phyloP scores from a whole-genome alignment of 1,140 invertebrate genomes.

The Plectrocnemia conspersa region DNA sequence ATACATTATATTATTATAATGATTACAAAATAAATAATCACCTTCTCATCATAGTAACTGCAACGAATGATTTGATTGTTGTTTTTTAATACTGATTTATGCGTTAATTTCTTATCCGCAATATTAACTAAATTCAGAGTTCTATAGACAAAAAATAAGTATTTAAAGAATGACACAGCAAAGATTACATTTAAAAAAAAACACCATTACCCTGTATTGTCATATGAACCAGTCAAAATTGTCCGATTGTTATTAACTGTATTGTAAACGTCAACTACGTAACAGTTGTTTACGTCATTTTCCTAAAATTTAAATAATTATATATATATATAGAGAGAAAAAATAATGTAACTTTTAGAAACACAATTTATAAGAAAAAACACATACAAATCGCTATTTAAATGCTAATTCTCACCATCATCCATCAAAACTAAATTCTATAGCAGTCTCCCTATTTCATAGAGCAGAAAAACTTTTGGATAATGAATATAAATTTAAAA shows the following conservation, averaged over 20 bases:
- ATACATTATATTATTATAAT: constrained; percentile 6
- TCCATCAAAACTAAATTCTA: too few species aligned
- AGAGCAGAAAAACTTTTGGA: too few species aligned
- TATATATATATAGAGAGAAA: not conserved
- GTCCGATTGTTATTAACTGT: constrained; percentile 46
- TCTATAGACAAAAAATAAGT: constrained; percentile 42
- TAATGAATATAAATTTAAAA: too few species aligned
- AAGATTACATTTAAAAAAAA: constrained; percentile 24
- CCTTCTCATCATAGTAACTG: constrained; percentile 58
- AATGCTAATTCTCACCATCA: too few species aligned
- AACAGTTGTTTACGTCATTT: constrained; percentile 62
- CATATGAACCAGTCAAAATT: constrained; percentile 60
- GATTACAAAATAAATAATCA: constrained; percentile 40
- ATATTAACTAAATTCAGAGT: constrained; percentile 56
- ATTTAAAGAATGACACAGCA: constrained; percentile 7
- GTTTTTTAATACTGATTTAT: constrained; percentile 51
- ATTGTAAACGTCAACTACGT: constrained; percentile 57
- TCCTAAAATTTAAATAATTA: constrained; percentile 35
- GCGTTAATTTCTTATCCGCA: constrained; percentile 49
- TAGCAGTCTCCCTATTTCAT: too few species aligned
- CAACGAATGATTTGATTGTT: constrained; percentile 66
- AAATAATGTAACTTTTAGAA: not conserved
- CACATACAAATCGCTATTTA: not conserved
- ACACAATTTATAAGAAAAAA: not conserved
- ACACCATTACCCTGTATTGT: constrained; percentile 49